phyloP scores from a whole-genome alignment of 2,113 vertebrate genomes.

The Oryctolagus cuniculus region DNA sequence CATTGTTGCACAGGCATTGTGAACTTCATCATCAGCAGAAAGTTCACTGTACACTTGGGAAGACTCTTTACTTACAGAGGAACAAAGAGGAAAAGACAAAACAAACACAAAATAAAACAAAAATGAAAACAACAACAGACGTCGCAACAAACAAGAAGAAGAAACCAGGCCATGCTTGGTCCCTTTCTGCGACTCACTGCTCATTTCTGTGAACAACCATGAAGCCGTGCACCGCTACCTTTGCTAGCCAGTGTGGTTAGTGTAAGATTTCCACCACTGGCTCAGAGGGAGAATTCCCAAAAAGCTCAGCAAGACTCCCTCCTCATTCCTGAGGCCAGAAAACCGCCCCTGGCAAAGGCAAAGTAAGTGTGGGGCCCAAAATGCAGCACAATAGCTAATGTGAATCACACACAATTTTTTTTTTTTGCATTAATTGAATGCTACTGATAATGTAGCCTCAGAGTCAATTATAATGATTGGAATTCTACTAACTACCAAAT shows the following conservation, averaged over 20 bases:
- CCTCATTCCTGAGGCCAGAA: background rate
- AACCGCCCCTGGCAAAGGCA: background rate
- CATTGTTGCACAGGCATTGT: background rate
- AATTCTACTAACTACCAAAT: background rate
- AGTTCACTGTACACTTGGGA: background rate
- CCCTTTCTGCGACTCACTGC: background rate
- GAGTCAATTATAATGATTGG: background rate
- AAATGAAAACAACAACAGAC: background rate
- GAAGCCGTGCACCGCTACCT: accelerated
- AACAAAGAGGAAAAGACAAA: background rate
- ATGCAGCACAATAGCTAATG: accelerated
- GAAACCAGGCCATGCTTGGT: accelerated
- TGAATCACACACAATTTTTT: background rate
- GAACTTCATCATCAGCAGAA: background rate
- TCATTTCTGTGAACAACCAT: background rate
- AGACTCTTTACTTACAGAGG: background rate
- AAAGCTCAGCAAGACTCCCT: no score
- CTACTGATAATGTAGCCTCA: background rate
- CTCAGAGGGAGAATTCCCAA: background rate
- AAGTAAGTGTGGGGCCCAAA: accelerated
- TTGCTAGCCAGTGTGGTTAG: background rate
- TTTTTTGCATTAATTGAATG: background rate
- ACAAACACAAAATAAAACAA: background rate
- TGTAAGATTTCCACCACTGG: accelerated
- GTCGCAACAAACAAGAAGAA: background rate